Conservation (phyloP, 37 sponge, comb jelly and placozoan species). For the Oscarella lobularis region DNA sequence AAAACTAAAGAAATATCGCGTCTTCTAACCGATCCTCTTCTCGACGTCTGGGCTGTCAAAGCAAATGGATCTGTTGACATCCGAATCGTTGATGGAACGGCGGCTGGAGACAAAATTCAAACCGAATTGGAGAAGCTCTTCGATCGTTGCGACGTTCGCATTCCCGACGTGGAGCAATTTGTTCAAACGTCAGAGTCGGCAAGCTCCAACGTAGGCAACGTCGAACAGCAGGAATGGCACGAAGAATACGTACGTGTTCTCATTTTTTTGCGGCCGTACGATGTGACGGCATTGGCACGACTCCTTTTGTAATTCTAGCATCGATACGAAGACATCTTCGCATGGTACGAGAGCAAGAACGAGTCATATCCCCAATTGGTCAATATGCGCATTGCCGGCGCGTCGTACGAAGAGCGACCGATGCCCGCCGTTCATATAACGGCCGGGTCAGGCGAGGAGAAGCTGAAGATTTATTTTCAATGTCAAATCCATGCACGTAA, state of each 20-base stretch:
- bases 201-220: too few relatives aligned
- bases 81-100: not conserved
- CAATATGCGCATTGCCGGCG: constrained; percentile 37
- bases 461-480: constrained; percentile 58
- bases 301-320: too few relatives aligned
- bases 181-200: too few relatives aligned
- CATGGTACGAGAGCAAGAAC: not conserved
- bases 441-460: not conserved
- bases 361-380: constrained; percentile 3
- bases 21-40: not conserved
- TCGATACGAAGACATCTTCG: not conserved
- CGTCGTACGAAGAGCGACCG: constrained; percentile 26
- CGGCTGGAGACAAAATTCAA: not conserved
- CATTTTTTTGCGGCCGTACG: too few relatives aligned
- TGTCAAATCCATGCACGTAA: constrained; percentile 77
- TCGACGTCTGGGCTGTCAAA: constrained; percentile 2
- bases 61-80: constrained; percentile 4
- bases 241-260: too few relatives aligned
- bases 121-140: not conserved
- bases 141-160: not conserved
- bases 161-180: not conserved
- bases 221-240: too few relatives aligned
- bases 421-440: constrained; percentile 56
- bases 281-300: too few relatives aligned
- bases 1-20: too few relatives aligned